These are phyloP conservation scores for Callospermophilus lateralis DNA, from an alignment of 2,113 vertebrate genomes.

Conservation along the genomic window DNA sequence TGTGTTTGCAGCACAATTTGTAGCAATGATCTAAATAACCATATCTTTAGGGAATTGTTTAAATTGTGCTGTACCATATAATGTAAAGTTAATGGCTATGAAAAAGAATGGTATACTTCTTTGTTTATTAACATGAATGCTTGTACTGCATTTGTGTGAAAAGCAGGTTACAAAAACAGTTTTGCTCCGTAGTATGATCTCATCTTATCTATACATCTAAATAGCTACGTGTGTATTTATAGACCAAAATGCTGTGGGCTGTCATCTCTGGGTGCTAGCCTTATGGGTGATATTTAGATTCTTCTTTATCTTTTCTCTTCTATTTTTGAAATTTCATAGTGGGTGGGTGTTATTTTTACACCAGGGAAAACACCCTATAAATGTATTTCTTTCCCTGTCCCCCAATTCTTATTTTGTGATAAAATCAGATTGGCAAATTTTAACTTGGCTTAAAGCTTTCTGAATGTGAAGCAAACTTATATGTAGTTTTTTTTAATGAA, in stretches of 20 bases:
- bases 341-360: slow-evolving; percentile 43
- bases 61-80: neutral
- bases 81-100: neutral
- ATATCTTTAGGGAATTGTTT: neutral
- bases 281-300: slow-evolving; percentile 26
- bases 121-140: neutral
- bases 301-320: neutral
- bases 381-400: slow-evolving; percentile 11
- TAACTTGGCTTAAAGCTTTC: neutral
- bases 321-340: slow-evolving; percentile 20
- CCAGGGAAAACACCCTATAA: neutral
- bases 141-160: neutral
- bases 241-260: slow-evolving; percentile 5
- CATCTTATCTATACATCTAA: slow-evolving; percentile 21
- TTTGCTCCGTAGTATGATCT: slow-evolving; percentile 4
- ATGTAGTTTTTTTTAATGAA: neutral
- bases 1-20: neutral
- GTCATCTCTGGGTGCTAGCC: neutral
- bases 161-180: neutral
- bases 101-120: neutral
- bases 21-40: neutral
- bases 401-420: slow-evolving; percentile 7
- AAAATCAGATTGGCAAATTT: slow-evolving; percentile 8
- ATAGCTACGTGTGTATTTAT: neutral
- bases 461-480: neutral